Evolutionary conservation across 2,888 invertebrate species (phyloP), one percentile per base, ranked within the genome.

Genomic region (Aproaerema taeniolella): DNA sequence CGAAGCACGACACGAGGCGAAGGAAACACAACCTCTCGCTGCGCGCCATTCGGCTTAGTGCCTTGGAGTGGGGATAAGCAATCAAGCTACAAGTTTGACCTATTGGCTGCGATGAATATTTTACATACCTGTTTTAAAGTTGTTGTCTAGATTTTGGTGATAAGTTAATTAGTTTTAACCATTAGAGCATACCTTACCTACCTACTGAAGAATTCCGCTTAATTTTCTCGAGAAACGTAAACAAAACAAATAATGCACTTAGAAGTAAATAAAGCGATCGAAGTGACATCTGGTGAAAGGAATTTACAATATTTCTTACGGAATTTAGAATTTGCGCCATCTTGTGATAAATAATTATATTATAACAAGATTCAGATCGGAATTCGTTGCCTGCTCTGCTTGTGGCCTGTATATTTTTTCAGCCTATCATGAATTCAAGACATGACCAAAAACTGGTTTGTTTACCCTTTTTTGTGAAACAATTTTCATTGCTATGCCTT

Each of bases 41-140:
- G 73, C 69, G 70, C 72, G 72, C 76, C 74, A 72, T 78, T 75
- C 74, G 60, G 52, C 59, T 58, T 58, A 70, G 65, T 71, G 67
- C 62, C 47, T 43, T 8, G 46, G 49, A 57, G 83, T 67, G 83
- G 82, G 83, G 83, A 76, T 78, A 70, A 66, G 64, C 66, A 63
- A 71, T 72, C 61, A 72, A 73, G 72, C 67, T 61, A 55, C 66
- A 62, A 65, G 62, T 55, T 64, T 74, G 72, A 78, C 75, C 73
- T 69, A 69, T 62, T 66, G 67, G 60, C 35, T 14, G 6, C n/a
- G n/a, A n/a, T n/a, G n/a, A n/a, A n/a, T n/a, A n/a, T n/a, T n/a
- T n/a, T n/a, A n/a, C n/a, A n/a, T n/a, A n/a, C n/a, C n/a, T n/a
- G n/a, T n/a, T n/a, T n/a, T n/a, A n/a, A n/a, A n/a, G n/a, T n/a